phyloP scores from a whole-genome alignment of 2,113 vertebrate species.

The Petrocephalus microphthalmus region DNA sequence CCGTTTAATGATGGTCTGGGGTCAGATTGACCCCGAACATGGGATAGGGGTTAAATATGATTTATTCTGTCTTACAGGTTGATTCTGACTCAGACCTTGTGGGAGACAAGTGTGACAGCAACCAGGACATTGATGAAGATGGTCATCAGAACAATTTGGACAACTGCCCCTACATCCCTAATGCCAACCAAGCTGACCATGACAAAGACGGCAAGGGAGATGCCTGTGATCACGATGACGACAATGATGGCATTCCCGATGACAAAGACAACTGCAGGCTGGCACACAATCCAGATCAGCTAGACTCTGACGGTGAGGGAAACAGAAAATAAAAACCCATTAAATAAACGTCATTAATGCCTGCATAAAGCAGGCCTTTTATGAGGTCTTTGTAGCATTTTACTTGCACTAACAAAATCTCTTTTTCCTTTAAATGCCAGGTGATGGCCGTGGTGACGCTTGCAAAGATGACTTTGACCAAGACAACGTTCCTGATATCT shows the following conservation, averaged over 20 bases:
- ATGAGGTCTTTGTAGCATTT: neutral
- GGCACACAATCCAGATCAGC: conserved; percentile 83
- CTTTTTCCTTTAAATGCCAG: conserved; percentile 45
- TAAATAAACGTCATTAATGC: neutral
- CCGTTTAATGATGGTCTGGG: too few species aligned
- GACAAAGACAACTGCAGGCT: conserved; percentile 93
- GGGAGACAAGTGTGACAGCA: conserved; percentile 91
- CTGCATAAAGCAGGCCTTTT: neutral
- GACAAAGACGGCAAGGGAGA: conserved; percentile 97
- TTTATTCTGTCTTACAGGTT: conserved; percentile 58
- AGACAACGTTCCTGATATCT: conserved; percentile 83
- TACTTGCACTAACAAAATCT: neutral
- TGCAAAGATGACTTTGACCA: conserved; percentile 96
- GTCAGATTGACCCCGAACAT: too few species aligned
- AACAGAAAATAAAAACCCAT: neutral
- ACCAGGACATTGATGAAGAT: conserved; percentile 96
- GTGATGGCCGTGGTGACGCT: conserved; percentile 88
- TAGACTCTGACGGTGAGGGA: conserved; percentile 85
- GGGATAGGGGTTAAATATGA: too few species aligned
- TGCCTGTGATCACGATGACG: conserved; percentile 96
- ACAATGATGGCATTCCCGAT: conserved; percentile 95
- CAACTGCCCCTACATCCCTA: conserved; percentile 96
- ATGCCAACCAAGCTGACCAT: conserved; percentile 94
- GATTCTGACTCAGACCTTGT: conserved; percentile 92
- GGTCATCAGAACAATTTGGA: conserved; percentile 98